phyloP scores from a whole-genome alignment of 2,797 vertebrate species.

The Anguilla pacifica region DNA sequence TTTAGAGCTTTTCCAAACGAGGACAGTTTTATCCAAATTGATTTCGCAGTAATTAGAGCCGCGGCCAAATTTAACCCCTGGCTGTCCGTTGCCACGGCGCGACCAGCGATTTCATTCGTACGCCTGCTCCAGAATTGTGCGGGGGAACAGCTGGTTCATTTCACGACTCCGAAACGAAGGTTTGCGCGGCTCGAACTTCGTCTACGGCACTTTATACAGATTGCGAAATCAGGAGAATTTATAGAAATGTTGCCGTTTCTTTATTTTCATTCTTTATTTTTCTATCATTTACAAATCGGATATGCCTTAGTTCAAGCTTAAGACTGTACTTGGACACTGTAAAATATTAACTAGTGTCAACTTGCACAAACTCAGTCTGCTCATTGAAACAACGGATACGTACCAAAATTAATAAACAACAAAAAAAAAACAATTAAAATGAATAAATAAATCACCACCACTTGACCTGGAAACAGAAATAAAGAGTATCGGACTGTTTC shows the following conservation, averaged over 20 bases:
- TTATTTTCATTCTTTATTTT: background rate
- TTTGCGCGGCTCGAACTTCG: background rate
- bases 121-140: background rate
- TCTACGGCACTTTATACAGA: background rate
- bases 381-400: background rate
- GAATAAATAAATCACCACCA: background rate
- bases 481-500: background rate
- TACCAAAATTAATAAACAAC: background rate
- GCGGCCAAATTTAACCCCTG: slow-evolving; percentile 58
- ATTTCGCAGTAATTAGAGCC: slow-evolving; percentile 65
- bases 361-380: background rate
- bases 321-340: background rate
- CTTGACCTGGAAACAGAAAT: background rate
- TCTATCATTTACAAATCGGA: background rate
- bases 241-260: background rate
- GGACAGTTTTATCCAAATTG: slow-evolving; percentile 79
- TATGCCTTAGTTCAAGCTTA: background rate
- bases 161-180: background rate
- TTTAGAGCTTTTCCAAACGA: slow-evolving; percentile 97
- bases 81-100: background rate
- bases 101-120: background rate
- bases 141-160: background rate
- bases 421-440: background rate
- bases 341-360: background rate
- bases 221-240: background rate